A percentile compares a stretch with the other conserved stretches of the same genome.
phyloP scores from a whole-genome alignment of 1,140 invertebrate genomes.

The Cyclina sinensis region DNA sequence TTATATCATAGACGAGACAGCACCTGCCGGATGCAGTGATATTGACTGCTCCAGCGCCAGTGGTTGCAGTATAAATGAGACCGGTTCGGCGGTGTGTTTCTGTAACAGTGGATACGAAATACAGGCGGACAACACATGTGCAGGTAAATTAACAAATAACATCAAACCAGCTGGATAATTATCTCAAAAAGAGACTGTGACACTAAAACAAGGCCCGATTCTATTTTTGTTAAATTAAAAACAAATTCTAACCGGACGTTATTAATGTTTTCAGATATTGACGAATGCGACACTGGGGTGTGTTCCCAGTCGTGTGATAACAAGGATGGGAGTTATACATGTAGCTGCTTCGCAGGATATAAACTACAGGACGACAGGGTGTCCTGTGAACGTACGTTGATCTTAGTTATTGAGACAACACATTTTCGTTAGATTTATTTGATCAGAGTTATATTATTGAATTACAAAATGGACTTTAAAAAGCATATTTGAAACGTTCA shows the following conservation, averaged over 20 bases:
- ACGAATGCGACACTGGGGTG: constrained; percentile 28
- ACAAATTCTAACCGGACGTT: no score
- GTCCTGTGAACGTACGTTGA: constrained; percentile 32
- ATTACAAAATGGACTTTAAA: no score
- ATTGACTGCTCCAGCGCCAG: constrained; percentile 1
- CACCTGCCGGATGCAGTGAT: not conserved
- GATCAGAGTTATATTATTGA: no score
- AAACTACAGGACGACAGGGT: constrained; percentile 27
- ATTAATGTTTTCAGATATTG: constrained; percentile 53
- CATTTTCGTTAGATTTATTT: no score
- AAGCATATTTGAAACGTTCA: no score
- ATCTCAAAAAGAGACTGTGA: no score
- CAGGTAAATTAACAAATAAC: no score
- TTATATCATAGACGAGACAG: not conserved
- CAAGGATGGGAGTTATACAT: constrained; percentile 42
- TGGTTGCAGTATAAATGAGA: constrained; percentile 16
- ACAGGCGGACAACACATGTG: constrained; percentile 19
- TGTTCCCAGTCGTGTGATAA: constrained; percentile 50
- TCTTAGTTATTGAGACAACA: no score
- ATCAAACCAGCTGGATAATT: no score
- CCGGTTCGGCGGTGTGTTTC: constrained; percentile 18
- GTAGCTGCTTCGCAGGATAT: constrained; percentile 54
- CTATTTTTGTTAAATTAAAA: no score
- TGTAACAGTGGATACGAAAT: constrained; percentile 39
- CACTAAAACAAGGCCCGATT: no score